Evolutionary conservation across 2,113 vertebrate genomes (phyloP).

Genomic region (Rhabdornis inornatus): DNA sequence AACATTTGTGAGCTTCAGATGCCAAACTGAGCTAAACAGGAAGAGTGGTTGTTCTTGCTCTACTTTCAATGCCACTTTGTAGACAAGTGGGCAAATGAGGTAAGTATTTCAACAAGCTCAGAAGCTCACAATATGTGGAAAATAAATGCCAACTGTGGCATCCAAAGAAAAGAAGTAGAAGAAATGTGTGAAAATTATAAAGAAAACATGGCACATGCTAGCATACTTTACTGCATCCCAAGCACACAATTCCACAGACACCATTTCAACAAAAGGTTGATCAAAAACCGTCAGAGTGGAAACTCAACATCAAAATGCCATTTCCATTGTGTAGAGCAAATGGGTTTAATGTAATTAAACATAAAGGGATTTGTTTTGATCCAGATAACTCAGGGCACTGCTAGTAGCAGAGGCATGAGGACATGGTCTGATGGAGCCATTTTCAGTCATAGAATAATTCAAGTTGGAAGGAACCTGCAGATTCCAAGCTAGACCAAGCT

Average conservation of each 20-base stretch:
- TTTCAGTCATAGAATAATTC: background rate
- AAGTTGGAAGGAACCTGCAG: background rate
- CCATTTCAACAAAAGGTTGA: background rate
- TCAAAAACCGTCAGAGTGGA: background rate
- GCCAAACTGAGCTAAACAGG: constrained; percentile 35
- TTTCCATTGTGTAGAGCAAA: background rate
- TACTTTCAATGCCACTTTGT: background rate
- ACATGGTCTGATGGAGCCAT: background rate
- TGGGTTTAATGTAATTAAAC: background rate
- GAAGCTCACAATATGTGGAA: background rate
- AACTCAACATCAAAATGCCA: background rate
- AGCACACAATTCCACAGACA: background rate
- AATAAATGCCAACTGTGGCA: background rate
- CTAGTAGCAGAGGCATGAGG: background rate
- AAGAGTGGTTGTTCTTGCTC: constrained; percentile 31
- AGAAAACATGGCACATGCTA: background rate
- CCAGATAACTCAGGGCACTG: background rate
- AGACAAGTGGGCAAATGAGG: background rate
- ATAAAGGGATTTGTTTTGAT: background rate
- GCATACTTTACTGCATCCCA: background rate
- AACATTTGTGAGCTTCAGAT: background rate
- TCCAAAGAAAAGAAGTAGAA: background rate
- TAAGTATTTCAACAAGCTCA: background rate
- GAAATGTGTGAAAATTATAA: background rate
- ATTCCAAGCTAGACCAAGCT: background rate